These are phyloP conservation scores for Ceyx erithaca DNA, from an alignment of 2,797 vertebrate species.

Conservation along the genomic window DNA sequence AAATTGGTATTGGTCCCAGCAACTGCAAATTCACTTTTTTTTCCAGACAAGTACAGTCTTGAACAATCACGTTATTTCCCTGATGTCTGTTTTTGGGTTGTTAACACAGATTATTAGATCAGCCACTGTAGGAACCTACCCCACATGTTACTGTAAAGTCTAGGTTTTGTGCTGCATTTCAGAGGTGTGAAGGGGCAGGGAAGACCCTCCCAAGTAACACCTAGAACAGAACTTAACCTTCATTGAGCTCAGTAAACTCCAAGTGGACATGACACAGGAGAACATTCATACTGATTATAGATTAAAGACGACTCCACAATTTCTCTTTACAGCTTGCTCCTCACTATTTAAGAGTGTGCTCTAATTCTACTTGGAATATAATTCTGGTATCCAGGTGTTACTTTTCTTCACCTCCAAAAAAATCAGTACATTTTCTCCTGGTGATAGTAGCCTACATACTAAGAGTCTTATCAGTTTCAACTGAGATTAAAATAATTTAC, in stretches of 20 bases:
- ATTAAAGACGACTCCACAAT: neutral
- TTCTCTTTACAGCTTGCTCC: neutral
- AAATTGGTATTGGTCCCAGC: neutral
- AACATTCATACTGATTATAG: neutral
- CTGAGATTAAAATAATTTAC: neutral
- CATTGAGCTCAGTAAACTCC: neutral
- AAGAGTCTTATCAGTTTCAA: neutral
- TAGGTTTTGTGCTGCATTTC: neutral
- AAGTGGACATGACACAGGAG: neutral
- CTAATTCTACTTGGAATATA: neutral
- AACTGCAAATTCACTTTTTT: neutral
- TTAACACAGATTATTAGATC: neutral
- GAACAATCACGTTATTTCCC: neutral
- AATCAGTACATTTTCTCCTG: neutral
- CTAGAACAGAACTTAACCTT: neutral
- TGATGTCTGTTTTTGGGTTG: neutral
- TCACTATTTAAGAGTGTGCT: neutral
- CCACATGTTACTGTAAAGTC: accelerated
- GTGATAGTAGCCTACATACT: neutral
- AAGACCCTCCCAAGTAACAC: neutral
- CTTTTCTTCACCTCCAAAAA: neutral
- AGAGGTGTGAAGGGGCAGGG: neutral
- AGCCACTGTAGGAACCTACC: neutral
- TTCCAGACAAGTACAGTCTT: neutral
- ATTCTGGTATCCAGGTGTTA: neutral